Evolutionary conservation across 2,113 vertebrate species (phyloP), one percentile per base, ranked within the genome.

Genomic region (Tylochromis polylepis): DNA sequence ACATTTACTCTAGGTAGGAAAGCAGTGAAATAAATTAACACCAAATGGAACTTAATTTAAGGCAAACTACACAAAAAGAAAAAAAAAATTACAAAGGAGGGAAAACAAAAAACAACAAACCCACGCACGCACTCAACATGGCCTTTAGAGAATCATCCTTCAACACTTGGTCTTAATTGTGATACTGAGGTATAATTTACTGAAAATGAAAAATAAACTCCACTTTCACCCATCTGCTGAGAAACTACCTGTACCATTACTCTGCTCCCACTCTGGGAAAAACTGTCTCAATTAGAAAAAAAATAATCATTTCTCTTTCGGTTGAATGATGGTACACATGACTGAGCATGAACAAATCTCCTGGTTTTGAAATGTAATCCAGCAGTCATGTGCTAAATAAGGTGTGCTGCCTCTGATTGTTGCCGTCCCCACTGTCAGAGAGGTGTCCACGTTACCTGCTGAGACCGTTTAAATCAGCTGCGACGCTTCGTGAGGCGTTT

Each of bases 121-220:
- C 15, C 43, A 49, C 10, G 4, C 43, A 29, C 6, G 4, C 43
- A 51, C 46, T 51, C 70, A 51, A 67, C 62, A 77, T 29, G 65
- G 56, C 87, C 38, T 51, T 80, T 70, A 36, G 82, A 86, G 77
- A 29, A 81, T 85, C 36, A 77, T 41, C 9, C 27, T 93, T 91
- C 80, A 91, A 89, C 75, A 93, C 93, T 95, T 95, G 95, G 94
- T 95, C 93, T 86, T 46, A 43, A 81, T 87, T 11, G 88, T 82
- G 86, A 84, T 85, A 87, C 3, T 86, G 86, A 92, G 85, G 81
- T 85, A 85, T 79, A 82, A 82, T 2, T 53, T 18, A 80, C 49
- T 84, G 46, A 87, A 88, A 81, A 10, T 49, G 18, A 43, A 55
- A 87, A 82, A 91, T 51, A 78, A 89, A 72, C 5, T 51, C 22